Evolutionary conservation across 1,140 invertebrate species (phyloP), one percentile per base, ranked within the genome.

Genomic region (Penaeus chinensis): DNA sequence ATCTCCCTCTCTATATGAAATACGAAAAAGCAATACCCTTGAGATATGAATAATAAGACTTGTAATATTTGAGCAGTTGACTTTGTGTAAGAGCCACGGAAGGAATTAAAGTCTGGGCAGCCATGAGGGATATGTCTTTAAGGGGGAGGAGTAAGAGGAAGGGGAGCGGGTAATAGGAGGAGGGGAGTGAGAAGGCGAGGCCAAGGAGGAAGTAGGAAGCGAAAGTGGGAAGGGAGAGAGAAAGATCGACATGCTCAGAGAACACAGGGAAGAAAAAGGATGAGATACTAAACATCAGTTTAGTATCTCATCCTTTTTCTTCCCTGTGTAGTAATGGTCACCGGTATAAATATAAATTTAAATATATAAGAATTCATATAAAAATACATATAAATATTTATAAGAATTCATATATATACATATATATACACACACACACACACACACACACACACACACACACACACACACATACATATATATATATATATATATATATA

Each of bases 371-470:
- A 22, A 79, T 60, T 19, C 24, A 82, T 60, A 62, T 20, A 62
- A 20, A 79, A 20, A 60, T 54, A 79, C 8, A 20, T 54, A 79
- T 47, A 79, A 2, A 79, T n/a, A 79, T 24, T 54, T 13, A 60
- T 8, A 60, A 62, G 20, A 37, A 78, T 81, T 24, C 22, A 81
- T 62, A 62, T 81, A 81, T 61, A 81, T 61, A 62, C 63, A 61
- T 62, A 61, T 63, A 62, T 63, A 24, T 62, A 61, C 37, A 63
- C 37, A 81, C 27, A 19, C 24, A 81, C 2, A 18, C 8, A 62
- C 63, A n/a, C 27, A 20, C 32, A 60, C 63, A 16, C 27, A n/a
- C 24, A n/a, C 24, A 71, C 18, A 71, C 1, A 71, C 18, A 71
- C 24, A 71, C 32, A 71, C 18, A 71, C 24, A n/a, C 24, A 24